Evolutionary conservation across 35 echinoderm and acorn worm genomes (phyloP), one percentile per base, ranked within the genome.

Genomic region (Hemicentrotus pulcherrimus): DNA sequence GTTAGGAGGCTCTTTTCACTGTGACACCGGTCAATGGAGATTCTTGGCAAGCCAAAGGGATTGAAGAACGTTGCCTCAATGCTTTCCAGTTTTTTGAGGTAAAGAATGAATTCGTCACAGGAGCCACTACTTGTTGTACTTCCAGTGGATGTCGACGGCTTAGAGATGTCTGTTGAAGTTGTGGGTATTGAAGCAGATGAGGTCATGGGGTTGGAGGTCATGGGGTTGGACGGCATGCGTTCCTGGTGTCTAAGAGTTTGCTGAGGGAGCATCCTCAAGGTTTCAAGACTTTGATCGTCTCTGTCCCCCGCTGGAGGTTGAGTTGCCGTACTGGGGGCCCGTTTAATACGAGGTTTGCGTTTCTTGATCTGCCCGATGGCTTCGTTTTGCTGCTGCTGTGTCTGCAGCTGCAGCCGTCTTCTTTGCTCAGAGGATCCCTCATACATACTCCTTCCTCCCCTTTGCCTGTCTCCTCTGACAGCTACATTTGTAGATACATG

Each of bases 371-470:
- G 22, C 12, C 86, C n/a, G 16, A 58, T 61, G 19, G 30, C 22
- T 32, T 31, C 91, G 41, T 22, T 89, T 24, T 95, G 58, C 31
- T 96, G 92, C 31, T 97, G 91, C 24, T 96, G 61, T 58, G 70
- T 32, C 61, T 96, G 94, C 58, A 96, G 31, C 18, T 70, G 70
- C 18, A 58, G 95, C 8, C 95, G 95, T 15, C 97, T 94, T 31
- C 96, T 47, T 45, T 96, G 96, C 61, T 99, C 98, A 48, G 98
- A 96, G 7, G 98, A 99, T 9, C 98, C 98, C 15, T 97, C 32
- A 45, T 99, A 99, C 95, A 99, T 96, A 35, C 96, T 96, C 9
- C 96, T 94, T 12, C 98, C 98, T 22, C 98, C 98, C 32, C 98
- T 88, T 87, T 99, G 98, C 2, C 96, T 70, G 89, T 99, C 98